These are phyloP conservation scores for Lithophane leautieri DNA, from an alignment of 2,888 invertebrate species.

Conservation along the genomic window DNA sequence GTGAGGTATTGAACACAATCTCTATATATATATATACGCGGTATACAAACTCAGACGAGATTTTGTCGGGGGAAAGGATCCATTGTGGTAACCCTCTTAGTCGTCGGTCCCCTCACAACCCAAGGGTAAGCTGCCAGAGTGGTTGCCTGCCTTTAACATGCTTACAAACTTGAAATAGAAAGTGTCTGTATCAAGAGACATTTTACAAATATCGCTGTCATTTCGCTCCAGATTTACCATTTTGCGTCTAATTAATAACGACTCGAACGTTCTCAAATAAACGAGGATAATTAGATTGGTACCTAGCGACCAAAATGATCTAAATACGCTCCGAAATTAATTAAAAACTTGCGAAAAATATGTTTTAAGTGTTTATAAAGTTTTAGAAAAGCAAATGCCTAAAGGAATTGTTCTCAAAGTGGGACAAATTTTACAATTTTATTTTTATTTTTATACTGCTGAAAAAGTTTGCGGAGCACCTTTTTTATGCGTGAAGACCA, in stretches of 20 bases:
- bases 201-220: conserved; percentile 44
- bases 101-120: conserved; percentile 77
- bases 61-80: conserved; percentile 84
- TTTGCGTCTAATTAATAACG: conserved; percentile 5
- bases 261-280: conserved; percentile 7
- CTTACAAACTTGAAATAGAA: conserved; percentile 75
- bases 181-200: conserved; percentile 70
- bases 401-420: conserved; percentile 40
- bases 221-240: conserved; percentile 20
- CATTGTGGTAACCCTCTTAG: conserved; percentile 88
- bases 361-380: conserved; percentile 36
- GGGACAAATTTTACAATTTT: conserved; percentile 36
- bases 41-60: conserved; percentile 72
- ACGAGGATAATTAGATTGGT: conserved; percentile 1
- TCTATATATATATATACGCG: conserved; percentile 29
- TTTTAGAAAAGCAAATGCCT: conserved; percentile 35
- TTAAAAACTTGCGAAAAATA: conserved; percentile 39
- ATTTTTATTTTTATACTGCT: conserved; percentile 29
- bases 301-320: conserved; percentile 12
- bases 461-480: conserved; percentile 27
- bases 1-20: conserved; percentile 48
- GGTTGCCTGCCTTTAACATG: conserved; percentile 76
- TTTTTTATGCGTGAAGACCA: conserved; percentile 28
- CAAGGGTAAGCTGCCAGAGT: conserved; percentile 80
- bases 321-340: conserved; percentile 15